Evolutionary conservation across 2,113 vertebrate species (phyloP).

Genomic region (Sylvilagus bachmani): DNA sequence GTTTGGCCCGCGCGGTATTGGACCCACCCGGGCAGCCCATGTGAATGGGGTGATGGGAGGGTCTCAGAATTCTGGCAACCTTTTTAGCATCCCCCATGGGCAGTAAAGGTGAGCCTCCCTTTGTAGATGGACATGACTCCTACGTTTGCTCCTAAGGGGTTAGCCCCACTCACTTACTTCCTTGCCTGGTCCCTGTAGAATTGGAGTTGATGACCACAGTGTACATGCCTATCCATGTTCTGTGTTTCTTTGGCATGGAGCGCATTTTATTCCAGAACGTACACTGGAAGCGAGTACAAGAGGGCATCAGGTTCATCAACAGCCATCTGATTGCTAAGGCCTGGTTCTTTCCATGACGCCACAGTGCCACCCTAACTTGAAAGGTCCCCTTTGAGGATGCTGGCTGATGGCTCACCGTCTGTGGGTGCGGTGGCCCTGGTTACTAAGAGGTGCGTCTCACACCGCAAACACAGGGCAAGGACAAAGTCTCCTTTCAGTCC

Average conservation of each 20-base stretch:
- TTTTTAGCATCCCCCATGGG: accelerated
- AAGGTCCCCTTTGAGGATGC: background rate
- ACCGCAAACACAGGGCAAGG: background rate
- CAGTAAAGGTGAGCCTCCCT: background rate
- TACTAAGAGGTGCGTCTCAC: background rate
- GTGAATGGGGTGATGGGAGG: too few species aligned
- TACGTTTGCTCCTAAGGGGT: background rate
- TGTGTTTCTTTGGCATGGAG: background rate
- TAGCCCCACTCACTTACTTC: background rate
- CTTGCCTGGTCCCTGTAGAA: background rate
- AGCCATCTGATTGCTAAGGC: background rate
- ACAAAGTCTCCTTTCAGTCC: background rate
- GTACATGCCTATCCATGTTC: background rate
- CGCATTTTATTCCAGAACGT: conserved; percentile 17
- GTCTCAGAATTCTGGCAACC: background rate
- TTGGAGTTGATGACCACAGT: background rate
- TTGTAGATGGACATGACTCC: background rate
- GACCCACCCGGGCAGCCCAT: too few species aligned
- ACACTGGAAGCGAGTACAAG: background rate
- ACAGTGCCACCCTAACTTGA: background rate
- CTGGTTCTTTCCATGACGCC: background rate
- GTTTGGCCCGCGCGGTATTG: too few species aligned
- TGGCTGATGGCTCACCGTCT: too few species aligned
- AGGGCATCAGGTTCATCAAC: conserved; percentile 14
- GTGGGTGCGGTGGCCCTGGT: background rate